Evolutionary conservation across 2,797 vertebrate genomes (phyloP).

Genomic region (Avahi laniger): DNA sequence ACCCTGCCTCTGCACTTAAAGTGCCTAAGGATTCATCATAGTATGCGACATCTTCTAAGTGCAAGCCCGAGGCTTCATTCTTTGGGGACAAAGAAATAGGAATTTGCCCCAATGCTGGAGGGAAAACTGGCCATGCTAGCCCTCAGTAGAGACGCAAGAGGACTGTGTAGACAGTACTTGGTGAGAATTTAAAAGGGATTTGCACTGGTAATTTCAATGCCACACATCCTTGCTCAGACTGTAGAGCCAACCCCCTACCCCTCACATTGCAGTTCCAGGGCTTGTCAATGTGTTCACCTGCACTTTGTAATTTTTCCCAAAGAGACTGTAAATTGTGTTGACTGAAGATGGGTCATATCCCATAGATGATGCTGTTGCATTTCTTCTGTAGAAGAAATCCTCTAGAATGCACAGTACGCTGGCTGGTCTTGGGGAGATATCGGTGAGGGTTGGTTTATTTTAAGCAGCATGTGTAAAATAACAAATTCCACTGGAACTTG

Average conservation of each 20-base stretch:
- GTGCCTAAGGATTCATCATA: neutral
- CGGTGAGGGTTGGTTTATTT: neutral
- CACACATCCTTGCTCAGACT: neutral
- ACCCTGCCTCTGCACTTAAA: neutral
- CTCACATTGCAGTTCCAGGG: neutral
- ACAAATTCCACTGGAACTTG: neutral
- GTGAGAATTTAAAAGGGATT: neutral
- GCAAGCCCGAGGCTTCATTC: neutral
- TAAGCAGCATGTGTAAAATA: neutral
- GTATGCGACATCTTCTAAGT: neutral
- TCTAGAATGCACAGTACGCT: neutral
- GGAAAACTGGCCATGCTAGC: neutral
- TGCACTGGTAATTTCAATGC: neutral
- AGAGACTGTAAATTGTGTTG: neutral
- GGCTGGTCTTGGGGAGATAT: neutral
- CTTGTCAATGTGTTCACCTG: neutral
- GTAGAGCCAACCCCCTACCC: neutral
- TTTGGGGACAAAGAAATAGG: neutral
- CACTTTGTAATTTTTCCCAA: neutral
- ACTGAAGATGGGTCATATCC: neutral
- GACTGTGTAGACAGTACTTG: neutral
- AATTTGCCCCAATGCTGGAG: neutral
- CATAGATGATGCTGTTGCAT: neutral
- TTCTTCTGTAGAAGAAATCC: neutral
- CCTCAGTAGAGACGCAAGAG: neutral